Evolutionary conservation across 2,797 vertebrate species (phyloP).

Genomic region (Arremon brunneinucha): DNA sequence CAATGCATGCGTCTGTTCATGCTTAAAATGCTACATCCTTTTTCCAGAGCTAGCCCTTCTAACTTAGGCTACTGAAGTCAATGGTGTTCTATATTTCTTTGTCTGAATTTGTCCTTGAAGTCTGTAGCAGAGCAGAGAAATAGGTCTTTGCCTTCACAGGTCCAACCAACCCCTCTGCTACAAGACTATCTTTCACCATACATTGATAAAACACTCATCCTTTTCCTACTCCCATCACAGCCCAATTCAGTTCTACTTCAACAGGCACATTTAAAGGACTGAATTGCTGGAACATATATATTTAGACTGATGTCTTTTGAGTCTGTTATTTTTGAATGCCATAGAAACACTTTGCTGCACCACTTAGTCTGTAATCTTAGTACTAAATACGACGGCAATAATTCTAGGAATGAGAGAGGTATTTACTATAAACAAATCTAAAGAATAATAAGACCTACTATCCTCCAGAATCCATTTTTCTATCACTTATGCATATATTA

Average conservation of each 20-base stretch:
- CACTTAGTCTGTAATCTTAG: not conserved
- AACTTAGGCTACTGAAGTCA: not conserved
- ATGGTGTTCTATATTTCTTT: not conserved
- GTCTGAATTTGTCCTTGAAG: not conserved
- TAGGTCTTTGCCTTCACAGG: not conserved
- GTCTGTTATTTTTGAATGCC: not conserved
- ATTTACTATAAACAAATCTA: constrained; percentile 13
- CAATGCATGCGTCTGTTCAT: not conserved
- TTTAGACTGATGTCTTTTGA: not conserved
- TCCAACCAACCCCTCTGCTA: not conserved
- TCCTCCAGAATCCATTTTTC: not conserved
- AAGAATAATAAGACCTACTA: not conserved
- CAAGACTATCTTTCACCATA: not conserved
- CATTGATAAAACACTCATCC: not conserved
- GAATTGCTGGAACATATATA: not conserved
- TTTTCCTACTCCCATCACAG: not conserved
- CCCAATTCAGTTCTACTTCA: not conserved
- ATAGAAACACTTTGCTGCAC: not conserved
- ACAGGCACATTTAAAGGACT: not conserved
- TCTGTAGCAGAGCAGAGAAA: not conserved
- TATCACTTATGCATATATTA: not conserved
- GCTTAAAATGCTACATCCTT: not conserved
- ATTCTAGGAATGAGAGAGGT: not conserved
- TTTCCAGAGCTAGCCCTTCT: not conserved
- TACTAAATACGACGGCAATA: not conserved